These are phyloP conservation scores for Anguilla pacifica DNA, from an alignment of 2,797 vertebrate species.

Conservation along the genomic window DNA sequence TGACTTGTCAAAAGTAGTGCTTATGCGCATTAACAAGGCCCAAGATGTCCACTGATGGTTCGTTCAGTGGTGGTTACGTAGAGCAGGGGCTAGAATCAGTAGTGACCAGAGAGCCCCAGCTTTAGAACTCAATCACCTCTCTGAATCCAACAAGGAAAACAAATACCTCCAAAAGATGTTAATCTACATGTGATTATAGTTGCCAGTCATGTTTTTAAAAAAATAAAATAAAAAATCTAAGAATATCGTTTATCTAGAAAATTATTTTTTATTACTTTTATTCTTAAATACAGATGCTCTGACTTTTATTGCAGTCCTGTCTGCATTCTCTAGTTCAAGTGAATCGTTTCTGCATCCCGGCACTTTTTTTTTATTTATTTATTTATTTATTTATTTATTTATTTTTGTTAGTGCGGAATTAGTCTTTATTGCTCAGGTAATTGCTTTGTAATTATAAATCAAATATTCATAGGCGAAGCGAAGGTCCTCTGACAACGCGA, in stretches of 20 bases:
- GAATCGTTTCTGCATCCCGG: slow-evolving; percentile 5
- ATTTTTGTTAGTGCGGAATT: not conserved
- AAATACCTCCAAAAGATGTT: not conserved
- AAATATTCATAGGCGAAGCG: slow-evolving; percentile 6
- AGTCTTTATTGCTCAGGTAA: slow-evolving; percentile 21
- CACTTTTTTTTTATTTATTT: too few relatives aligned
- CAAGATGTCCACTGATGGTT: too few relatives aligned
- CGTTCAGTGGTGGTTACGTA: too few relatives aligned
- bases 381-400: not conserved
- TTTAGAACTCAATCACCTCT: not conserved
- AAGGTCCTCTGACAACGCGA: not conserved
- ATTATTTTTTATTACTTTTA: too few relatives aligned
- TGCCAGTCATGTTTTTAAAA: not conserved
- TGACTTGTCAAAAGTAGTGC: too few relatives aligned
- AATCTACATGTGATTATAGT: not conserved
- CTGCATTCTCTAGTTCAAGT: slow-evolving; percentile 9
- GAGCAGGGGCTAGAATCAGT: not conserved
- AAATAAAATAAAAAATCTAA: not conserved
- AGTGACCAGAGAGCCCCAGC: not conserved
- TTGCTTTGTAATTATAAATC: slow-evolving; percentile 6
- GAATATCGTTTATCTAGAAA: not conserved
- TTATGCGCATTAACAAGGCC: too few relatives aligned
- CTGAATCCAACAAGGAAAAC: not conserved
- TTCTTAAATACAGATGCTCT: too few relatives aligned
- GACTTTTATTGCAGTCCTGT: too few relatives aligned